These are phyloP conservation scores for Leiothrix lutea DNA, from an alignment of 2,113 vertebrate species.

Conservation along the genomic window DNA sequence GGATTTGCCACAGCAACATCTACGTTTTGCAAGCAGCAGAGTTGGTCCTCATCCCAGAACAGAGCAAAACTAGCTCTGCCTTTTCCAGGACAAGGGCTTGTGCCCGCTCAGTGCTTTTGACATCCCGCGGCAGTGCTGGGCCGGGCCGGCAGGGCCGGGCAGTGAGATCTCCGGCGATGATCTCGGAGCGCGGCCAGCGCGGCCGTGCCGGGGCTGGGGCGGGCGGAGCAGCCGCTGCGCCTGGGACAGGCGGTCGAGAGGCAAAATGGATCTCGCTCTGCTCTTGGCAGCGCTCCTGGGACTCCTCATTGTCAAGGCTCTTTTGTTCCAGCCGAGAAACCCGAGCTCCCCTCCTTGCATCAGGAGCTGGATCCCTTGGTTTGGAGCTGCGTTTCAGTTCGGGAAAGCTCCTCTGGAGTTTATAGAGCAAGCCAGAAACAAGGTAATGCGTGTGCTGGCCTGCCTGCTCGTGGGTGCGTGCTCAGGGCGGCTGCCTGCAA, in stretches of 20 bases:
- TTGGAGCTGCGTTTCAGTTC: conserved; percentile 78
- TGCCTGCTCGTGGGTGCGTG: neutral
- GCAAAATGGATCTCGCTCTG: conserved; percentile 16
- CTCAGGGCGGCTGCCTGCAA: neutral
- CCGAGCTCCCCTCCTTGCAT: conserved; percentile 72
- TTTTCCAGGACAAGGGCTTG: neutral
- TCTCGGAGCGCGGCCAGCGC: neutral
- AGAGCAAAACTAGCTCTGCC: neutral
- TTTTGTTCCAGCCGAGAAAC: conserved; percentile 45
- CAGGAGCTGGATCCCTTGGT: conserved; percentile 82
- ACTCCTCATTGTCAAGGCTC: conserved; percentile 13
- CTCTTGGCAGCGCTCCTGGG: conserved; percentile 41
- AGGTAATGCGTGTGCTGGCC: conserved; percentile 61
- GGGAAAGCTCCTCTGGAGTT: conserved; percentile 80
- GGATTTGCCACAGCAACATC: neutral
- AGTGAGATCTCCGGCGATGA: neutral
- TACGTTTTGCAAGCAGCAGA: neutral
- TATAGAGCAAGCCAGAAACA: conserved; percentile 74
- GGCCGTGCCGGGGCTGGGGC: neutral
- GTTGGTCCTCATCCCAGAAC: neutral
- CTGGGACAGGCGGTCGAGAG: neutral
- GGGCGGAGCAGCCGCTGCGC: neutral
- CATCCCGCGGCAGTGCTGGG: neutral
- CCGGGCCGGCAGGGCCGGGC: neutral
- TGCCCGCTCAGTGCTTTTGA: neutral